These are phyloP conservation scores for Leistus spinibarbis DNA, from an alignment of 2,888 invertebrate species.

Conservation along the genomic window DNA sequence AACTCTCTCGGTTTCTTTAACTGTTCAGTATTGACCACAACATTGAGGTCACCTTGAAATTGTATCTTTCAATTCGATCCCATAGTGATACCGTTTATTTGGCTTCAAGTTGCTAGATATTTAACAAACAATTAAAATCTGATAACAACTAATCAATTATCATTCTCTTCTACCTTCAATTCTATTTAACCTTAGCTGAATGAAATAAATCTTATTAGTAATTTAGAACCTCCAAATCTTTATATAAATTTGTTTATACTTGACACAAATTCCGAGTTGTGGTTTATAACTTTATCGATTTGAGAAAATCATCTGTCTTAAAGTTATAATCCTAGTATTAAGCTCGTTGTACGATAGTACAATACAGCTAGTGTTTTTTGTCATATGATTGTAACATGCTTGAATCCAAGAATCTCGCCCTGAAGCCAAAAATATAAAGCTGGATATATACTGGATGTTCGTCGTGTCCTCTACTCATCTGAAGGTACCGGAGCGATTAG, in stretches of 20 bases:
- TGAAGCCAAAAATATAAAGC: too few species aligned
- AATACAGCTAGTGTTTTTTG: too few species aligned
- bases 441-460: too few species aligned
- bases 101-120: background rate
- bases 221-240: background rate
- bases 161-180: background rate
- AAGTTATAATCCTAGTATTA: background rate
- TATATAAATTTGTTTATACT: background rate
- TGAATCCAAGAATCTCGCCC: too few species aligned
- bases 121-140: background rate
- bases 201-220: background rate
- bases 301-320: background rate
- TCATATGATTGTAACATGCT: too few species aligned
- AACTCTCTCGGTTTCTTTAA: background rate
- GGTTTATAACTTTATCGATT: background rate
- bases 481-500: too few species aligned
- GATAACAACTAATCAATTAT: background rate
- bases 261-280: background rate
- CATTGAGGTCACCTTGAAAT: conserved; percentile 8
- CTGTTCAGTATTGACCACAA: conserved; percentile 4
- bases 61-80: background rate
- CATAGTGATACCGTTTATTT: background rate
- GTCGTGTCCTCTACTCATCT: too few species aligned
- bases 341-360: too few species aligned
- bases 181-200: background rate